Percentiles rank a stretch among this genome's conserved stretches.
phyloP scores from a whole-genome alignment of 2,797 vertebrate species.

The Rhadinocentrus ornatus region DNA sequence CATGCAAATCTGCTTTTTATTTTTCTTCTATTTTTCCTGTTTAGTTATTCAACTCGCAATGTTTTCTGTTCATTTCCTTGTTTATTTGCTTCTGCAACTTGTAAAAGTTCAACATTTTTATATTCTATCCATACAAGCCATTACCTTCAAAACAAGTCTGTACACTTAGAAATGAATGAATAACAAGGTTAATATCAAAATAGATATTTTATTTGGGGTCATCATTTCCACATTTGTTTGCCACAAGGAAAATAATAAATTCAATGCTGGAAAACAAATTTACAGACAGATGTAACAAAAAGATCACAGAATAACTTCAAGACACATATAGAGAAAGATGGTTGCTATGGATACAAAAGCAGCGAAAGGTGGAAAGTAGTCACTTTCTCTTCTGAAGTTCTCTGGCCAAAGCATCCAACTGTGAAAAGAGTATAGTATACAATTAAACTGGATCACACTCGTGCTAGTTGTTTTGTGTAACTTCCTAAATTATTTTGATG shows the following conservation, averaged over 20 bases:
- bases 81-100: not conserved
- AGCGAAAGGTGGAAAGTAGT: conserved; percentile 23
- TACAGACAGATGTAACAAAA: conserved; percentile 30
- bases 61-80: not conserved
- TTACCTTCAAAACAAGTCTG: not conserved
- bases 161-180: conserved; percentile 15
- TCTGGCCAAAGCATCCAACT: conserved; percentile 82
- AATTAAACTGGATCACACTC: conserved; percentile 8
- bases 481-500: not conserved
- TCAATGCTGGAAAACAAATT: conserved; percentile 13
- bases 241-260: conserved; percentile 7
- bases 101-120: not conserved
- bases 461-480: not conserved
- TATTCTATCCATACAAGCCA: not conserved
- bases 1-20: not conserved
- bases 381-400: conserved; percentile 85
- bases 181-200: conserved; percentile 70
- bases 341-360: conserved; percentile 44
- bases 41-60: not conserved
- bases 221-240: conserved; percentile 38
- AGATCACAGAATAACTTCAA: conserved; percentile 3
- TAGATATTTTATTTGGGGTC: conserved; percentile 68
- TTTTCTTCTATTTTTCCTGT: not conserved
- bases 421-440: conserved; percentile 39
- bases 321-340: conserved; percentile 15